Evolutionary conservation across 2,113 vertebrate species (phyloP).

Genomic region (Castor canadensis): DNA sequence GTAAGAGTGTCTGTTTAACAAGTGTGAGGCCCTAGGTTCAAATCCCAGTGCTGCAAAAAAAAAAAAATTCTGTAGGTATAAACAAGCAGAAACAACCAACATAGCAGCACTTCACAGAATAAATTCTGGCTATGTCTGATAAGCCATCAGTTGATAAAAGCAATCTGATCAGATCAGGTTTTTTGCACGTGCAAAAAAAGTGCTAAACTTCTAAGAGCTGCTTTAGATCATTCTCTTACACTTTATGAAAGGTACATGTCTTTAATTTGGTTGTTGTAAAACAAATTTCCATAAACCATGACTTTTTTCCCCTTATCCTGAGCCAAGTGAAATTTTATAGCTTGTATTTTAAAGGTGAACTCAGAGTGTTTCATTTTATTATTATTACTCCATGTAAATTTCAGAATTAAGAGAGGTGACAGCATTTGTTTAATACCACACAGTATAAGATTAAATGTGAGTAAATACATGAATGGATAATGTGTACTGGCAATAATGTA

Average conservation of each 20-base stretch:
- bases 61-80: neutral
- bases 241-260: conserved; percentile 1
- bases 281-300: conserved; percentile 49
- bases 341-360: conserved; percentile 37
- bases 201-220: neutral
- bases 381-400: conserved; percentile 13
- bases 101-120: neutral
- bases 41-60: too few relatives aligned
- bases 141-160: neutral
- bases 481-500: neutral
- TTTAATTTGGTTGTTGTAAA: conserved; percentile 32
- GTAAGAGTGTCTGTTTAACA: too few relatives aligned
- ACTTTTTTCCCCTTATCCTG: conserved; percentile 32
- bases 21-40: too few relatives aligned
- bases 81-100: conserved; percentile 14
- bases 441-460: neutral
- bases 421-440: neutral
- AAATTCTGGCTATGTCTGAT: neutral
- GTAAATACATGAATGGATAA: neutral
- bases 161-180: neutral
- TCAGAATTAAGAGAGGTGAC: conserved; percentile 2
- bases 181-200: neutral
- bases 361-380: neutral
- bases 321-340: conserved; percentile 44
- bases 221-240: neutral